These are phyloP conservation scores for Chaetogeoica ovagalla DNA, from an alignment of 2,888 invertebrate species.

Conservation along the genomic window DNA sequence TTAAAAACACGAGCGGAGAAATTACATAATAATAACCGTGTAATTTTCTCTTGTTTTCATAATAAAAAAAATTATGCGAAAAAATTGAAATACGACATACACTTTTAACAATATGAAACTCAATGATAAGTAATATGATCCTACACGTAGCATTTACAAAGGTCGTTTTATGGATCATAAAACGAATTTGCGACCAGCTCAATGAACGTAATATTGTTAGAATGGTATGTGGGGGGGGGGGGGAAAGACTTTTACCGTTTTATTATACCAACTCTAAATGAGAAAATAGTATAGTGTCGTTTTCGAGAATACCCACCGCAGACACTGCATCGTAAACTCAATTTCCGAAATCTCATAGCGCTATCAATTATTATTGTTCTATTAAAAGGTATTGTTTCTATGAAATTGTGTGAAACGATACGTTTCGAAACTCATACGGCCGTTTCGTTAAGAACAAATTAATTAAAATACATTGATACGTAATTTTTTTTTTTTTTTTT, in stretches of 20 bases:
- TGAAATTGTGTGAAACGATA: background rate
- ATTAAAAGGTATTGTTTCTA: background rate
- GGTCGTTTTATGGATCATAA: constrained; percentile 35
- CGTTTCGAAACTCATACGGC: background rate
- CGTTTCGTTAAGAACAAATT: no score
- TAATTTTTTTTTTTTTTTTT: background rate
- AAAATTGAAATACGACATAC: background rate
- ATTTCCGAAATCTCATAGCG: constrained; percentile 2
- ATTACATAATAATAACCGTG: no score
- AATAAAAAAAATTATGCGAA: no score
- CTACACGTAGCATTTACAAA: background rate
- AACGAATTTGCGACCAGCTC: constrained; percentile 21
- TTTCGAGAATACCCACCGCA: background rate
- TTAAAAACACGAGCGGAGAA: no score
- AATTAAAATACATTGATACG: no score
- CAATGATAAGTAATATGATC: constrained; percentile 23
- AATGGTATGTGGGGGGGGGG: no score
- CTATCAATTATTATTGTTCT: background rate
- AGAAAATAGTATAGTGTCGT: background rate
- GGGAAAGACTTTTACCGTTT: constrained; percentile 18
- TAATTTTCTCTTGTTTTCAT: no score
- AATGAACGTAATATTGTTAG: constrained; percentile 13
- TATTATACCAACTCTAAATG: constrained; percentile 18
- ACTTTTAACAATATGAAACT: background rate
- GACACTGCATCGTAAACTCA: background rate